Evolutionary conservation across 1,140 invertebrate genomes (phyloP).

Genomic region (Tribolium madens): DNA sequence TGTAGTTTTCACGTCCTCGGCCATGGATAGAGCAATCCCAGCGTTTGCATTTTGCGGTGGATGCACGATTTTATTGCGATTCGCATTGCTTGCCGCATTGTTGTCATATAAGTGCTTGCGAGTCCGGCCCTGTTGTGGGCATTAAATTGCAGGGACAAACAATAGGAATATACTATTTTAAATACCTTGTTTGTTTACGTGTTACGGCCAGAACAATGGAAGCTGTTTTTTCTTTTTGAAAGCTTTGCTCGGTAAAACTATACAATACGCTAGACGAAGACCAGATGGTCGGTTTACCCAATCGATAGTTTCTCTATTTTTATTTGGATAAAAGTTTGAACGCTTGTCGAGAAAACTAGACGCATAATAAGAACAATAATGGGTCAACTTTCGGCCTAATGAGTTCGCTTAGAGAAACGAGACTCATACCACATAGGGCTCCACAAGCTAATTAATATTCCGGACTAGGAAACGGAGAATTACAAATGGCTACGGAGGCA

Average conservation of each 20-base stretch:
- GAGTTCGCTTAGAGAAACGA: conserved; percentile 3
- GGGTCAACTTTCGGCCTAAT: conserved; percentile 23
- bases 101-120: neutral
- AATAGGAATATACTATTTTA: conserved; percentile 32
- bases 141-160: conserved; percentile 24
- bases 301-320: conserved; percentile 23
- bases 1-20: conserved; percentile 25
- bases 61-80: conserved; percentile 18
- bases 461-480: conserved; percentile 19
- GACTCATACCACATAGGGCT: neutral
- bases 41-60: conserved; percentile 25
- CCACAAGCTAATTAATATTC: conserved; percentile 27
- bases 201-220: conserved; percentile 24
- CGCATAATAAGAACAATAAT: conserved; percentile 5
- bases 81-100: conserved; percentile 14
- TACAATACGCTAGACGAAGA: conserved; percentile 13
- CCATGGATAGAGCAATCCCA: conserved; percentile 25
- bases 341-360: neutral
- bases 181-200: conserved; percentile 36
- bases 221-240: neutral
- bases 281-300: conserved; percentile 8
- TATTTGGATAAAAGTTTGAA: conserved; percentile 23
- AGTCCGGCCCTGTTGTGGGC: neutral
- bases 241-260: conserved; percentile 8
- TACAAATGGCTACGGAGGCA: conserved; percentile 5